Evolutionary conservation across 2,888 invertebrate species (phyloP).

Genomic region (Himalopsyche japonica): DNA sequence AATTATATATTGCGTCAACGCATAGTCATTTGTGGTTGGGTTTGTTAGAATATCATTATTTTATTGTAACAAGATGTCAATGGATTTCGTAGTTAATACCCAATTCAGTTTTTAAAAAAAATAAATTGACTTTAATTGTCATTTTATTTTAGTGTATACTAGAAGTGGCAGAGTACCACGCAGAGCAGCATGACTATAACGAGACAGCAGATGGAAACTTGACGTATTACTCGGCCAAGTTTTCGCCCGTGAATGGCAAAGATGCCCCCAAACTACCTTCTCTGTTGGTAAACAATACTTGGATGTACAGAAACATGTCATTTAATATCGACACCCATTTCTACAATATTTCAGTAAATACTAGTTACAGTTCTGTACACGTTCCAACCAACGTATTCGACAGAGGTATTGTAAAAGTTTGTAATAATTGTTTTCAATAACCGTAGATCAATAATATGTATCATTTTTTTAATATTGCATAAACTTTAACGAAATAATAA

Average conservation of each 20-base stretch:
- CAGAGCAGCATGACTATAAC: conserved; percentile 65
- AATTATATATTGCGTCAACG: no score
- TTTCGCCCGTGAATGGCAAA: conserved; percentile 59
- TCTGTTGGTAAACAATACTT: conserved; percentile 45
- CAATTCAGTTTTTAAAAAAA: no score
- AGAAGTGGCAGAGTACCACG: conserved; percentile 69
- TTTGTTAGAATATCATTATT: no score
- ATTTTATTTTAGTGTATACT: conserved; percentile 72
- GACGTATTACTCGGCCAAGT: conserved; percentile 82
- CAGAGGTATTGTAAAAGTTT: conserved; percentile 58
- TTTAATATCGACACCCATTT: conserved; percentile 80
- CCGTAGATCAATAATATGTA: no score
- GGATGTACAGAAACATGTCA: conserved; percentile 59
- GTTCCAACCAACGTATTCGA: conserved; percentile 94
- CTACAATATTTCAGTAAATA: conserved; percentile 81
- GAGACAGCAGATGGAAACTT: conserved; percentile 49
- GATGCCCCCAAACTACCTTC: conserved; percentile 44
- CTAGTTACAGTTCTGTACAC: conserved; percentile 83
- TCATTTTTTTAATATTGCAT: no score
- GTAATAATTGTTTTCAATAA: no score
- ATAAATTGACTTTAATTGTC: background rate
- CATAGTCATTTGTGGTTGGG: no score
- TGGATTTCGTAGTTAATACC: no score
- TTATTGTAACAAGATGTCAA: no score
- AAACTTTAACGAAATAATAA: no score